phyloP scores from a whole-genome alignment of 2,797 vertebrate species.

The Hypotaenidia okinawae region DNA sequence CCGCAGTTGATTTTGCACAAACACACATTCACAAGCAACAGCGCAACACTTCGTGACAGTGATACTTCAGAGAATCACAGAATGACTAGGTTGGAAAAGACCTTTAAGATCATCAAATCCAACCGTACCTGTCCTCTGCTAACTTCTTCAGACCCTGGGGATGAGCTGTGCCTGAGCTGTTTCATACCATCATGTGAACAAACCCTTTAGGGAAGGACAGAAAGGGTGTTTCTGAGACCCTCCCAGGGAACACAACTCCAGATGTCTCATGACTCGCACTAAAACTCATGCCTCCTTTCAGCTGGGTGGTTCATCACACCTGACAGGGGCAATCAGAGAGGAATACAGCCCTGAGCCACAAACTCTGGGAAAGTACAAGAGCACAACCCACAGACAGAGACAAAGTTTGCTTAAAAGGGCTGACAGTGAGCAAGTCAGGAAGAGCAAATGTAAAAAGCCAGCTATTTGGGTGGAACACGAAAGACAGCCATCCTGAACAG shows the following conservation, averaged over 20 bases:
- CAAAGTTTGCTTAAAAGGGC: conserved; percentile 4
- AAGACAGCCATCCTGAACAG: not conserved
- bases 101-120: too few relatives aligned
- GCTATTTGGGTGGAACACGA: not conserved
- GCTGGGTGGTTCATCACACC: not conserved
- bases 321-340: fast-evolving
- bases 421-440: not conserved
- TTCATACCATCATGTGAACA: fast-evolving
- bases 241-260: not conserved
- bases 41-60: fast-evolving
- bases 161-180: not conserved
- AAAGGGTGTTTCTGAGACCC: not conserved
- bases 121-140: too few relatives aligned
- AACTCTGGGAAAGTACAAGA: not conserved
- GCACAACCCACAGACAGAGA: not conserved
- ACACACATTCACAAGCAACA: not conserved
- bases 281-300: fast-evolving
- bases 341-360: not conserved
- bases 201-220: not conserved
- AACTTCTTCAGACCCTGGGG: fast-evolving
- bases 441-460: not conserved
- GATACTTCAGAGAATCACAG: not conserved
- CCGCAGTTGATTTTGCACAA: not conserved
- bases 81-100: too few relatives aligned
- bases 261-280: fast-evolving